Percentiles rank a stretch among this genome's conserved stretches.
phyloP scores from a whole-genome alignment of 1,140 invertebrate genomes.

The Planococcus citri region DNA sequence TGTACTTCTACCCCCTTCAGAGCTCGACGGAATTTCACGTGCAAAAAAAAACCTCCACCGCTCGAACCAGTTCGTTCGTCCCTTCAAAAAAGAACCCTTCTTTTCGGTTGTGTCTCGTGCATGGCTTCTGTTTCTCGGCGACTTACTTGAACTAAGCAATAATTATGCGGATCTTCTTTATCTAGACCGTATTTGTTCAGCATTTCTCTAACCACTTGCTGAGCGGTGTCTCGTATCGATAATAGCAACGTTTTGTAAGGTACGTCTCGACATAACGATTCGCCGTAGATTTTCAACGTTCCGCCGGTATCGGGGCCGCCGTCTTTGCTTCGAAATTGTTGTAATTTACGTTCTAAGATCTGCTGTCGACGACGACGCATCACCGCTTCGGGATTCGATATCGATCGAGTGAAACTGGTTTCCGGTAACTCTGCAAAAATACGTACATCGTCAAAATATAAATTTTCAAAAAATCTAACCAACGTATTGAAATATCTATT shows the following conservation, averaged over 20 bases:
- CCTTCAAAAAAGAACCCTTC: too few relatives aligned
- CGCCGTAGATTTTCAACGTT: slow-evolving; percentile 95
- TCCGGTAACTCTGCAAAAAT: slow-evolving; percentile 74
- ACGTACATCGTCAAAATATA: neutral
- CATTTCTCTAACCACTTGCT: slow-evolving; percentile 88
- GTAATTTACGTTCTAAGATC: slow-evolving; percentile 90
- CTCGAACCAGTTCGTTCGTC: too few relatives aligned
- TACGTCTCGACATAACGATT: slow-evolving; percentile 88
- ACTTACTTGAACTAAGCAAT: slow-evolving; percentile 84
- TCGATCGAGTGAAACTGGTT: slow-evolving; percentile 94
- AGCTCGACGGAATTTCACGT: too few relatives aligned
- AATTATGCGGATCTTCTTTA: slow-evolving; percentile 74
- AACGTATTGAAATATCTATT: too few relatives aligned
- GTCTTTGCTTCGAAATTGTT: slow-evolving; percentile 79
- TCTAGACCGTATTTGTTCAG: slow-evolving; percentile 91
- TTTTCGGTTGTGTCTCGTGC: too few relatives aligned
- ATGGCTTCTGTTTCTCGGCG: neutral
- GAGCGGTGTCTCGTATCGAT: slow-evolving; percentile 82
- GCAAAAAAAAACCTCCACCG: too few relatives aligned
- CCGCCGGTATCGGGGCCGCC: slow-evolving; percentile 58
- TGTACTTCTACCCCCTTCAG: too few relatives aligned
- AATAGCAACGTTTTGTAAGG: slow-evolving; percentile 96
- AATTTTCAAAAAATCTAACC: neutral
- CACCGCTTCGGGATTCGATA: slow-evolving; percentile 98
- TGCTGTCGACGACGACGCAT: slow-evolving; percentile 94